Percentiles rank a stretch among this genome's conserved stretches.
These are phyloP conservation scores for Xiphydria camelus DNA, from an alignment of 2,888 invertebrate species.

Conservation along the genomic window DNA sequence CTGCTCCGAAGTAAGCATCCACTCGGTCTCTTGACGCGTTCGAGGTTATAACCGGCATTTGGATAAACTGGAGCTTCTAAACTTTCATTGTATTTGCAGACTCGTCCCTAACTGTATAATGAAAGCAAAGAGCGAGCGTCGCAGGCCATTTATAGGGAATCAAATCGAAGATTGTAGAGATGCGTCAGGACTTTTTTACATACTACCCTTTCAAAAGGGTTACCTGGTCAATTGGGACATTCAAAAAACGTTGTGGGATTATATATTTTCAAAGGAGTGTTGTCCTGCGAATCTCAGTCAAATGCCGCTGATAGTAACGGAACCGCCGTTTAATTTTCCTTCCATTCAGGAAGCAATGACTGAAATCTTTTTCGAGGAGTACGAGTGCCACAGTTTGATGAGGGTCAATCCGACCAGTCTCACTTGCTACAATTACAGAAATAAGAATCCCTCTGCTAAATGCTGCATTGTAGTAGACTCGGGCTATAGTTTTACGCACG, in stretches of 20 bases:
- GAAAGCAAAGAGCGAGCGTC: conserved; percentile 96
- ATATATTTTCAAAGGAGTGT: conserved; percentile 85
- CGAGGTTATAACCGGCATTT: too few relatives aligned
- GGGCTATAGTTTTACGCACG: conserved; percentile 94
- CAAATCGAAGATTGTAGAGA: conserved; percentile 97
- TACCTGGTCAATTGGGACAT: conserved; percentile 95
- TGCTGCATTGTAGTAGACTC: conserved; percentile 87
- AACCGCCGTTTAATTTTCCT: conserved; percentile 91
- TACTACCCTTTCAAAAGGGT: conserved; percentile 93
- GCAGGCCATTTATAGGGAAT: conserved; percentile 89
- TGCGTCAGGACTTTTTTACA: conserved; percentile 90
- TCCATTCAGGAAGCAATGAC: conserved; percentile 91
- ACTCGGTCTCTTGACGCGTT: not conserved
- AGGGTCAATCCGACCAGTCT: conserved; percentile 81
- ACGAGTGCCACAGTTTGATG: conserved; percentile 82
- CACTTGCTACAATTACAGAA: conserved; percentile 71
- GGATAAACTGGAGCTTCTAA: not conserved
- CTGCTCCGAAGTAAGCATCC: conserved; percentile 65
- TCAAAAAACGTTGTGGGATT: conserved; percentile 95
- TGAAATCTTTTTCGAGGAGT: conserved; percentile 98
- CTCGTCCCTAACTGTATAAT: conserved; percentile 93
- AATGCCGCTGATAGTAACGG: conserved; percentile 84
- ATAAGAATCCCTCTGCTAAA: conserved; percentile 61
- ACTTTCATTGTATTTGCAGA: conserved; percentile 53
- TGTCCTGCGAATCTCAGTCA: conserved; percentile 77